Conservation (phyloP, 2,797 vertebrate genomes). For the Aulostomus chinensis region DNA sequence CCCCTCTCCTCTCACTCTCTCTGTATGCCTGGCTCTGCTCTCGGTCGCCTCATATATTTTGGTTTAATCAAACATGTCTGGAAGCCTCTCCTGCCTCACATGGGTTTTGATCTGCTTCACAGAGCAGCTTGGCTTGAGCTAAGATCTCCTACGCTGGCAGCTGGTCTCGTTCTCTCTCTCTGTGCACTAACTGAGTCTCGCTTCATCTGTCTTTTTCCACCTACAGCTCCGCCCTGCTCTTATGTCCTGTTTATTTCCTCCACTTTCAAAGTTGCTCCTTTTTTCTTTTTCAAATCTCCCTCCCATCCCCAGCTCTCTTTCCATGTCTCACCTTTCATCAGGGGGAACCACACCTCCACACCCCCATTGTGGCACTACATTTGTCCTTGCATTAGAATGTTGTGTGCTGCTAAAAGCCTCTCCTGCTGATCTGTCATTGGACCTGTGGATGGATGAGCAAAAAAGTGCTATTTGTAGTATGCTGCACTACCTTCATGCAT, state of each 20-base stretch:
- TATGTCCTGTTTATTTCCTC: constrained; percentile 18
- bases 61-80: constrained; percentile 72
- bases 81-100: constrained; percentile 51
- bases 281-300: background rate
- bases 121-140: constrained; percentile 48
- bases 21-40: constrained; percentile 54
- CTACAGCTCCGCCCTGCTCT: constrained; percentile 7
- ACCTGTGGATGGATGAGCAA: too few relatives aligned
- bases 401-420: too few relatives aligned
- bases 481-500: too few relatives aligned
- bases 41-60: constrained; percentile 54
- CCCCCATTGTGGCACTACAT: background rate
- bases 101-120: constrained; percentile 69
- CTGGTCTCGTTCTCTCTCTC: constrained; percentile 3
- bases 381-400: background rate
- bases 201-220: constrained; percentile 15
- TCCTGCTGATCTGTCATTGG: too few relatives aligned
- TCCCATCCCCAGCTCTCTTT: too few relatives aligned
- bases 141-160: constrained; percentile 37
- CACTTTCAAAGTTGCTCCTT: constrained; percentile 1
- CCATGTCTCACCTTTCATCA: background rate
- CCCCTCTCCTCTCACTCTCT: constrained; percentile 5
- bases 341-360: too few relatives aligned
- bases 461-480: too few relatives aligned
- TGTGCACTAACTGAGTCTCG: background rate